These are phyloP conservation scores for Anarsia innoxiella DNA, from an alignment of 2,888 invertebrate genomes.

Conservation along the genomic window DNA sequence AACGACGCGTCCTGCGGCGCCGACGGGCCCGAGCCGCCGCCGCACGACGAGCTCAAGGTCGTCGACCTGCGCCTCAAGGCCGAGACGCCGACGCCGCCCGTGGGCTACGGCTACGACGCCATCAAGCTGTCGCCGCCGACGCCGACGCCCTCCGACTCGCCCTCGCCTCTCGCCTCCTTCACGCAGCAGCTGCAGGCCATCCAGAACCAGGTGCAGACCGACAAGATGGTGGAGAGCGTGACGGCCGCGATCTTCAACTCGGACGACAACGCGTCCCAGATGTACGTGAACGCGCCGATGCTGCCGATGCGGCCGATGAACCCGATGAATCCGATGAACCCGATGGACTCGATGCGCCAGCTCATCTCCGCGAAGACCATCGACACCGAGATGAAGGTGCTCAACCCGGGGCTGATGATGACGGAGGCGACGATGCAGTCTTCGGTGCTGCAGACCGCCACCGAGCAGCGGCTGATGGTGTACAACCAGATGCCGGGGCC, in stretches of 20 bases:
- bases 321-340: constrained; percentile 34
- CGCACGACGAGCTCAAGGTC: constrained; percentile 67
- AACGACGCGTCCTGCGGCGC: constrained; percentile 43
- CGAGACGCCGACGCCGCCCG: constrained; percentile 57
- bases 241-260: constrained; percentile 70
- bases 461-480: constrained; percentile 38
- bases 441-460: constrained; percentile 25
- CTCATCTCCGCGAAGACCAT: constrained; percentile 45
- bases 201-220: constrained; percentile 67
- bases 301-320: not conserved
- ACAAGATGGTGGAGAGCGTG: constrained; percentile 70
- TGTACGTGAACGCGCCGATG: constrained; percentile 37
- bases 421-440: constrained; percentile 34
- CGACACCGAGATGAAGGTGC: constrained; percentile 46
- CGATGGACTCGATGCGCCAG: constrained; percentile 45
- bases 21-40: constrained; percentile 27
- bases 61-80: constrained; percentile 83
- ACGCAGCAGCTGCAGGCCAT: constrained; percentile 65
- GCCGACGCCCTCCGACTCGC: constrained; percentile 47
- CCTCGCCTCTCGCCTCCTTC: constrained; percentile 53
- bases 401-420: constrained; percentile 50
- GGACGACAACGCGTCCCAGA: constrained; percentile 45
- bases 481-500: constrained; percentile 36
- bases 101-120: constrained; percentile 49
- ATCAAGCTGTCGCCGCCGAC: constrained; percentile 73